Evolutionary conservation across 2,797 vertebrate species (phyloP), one percentile per base, ranked within the genome.

Genomic region (Oophaga sylvatica): DNA sequence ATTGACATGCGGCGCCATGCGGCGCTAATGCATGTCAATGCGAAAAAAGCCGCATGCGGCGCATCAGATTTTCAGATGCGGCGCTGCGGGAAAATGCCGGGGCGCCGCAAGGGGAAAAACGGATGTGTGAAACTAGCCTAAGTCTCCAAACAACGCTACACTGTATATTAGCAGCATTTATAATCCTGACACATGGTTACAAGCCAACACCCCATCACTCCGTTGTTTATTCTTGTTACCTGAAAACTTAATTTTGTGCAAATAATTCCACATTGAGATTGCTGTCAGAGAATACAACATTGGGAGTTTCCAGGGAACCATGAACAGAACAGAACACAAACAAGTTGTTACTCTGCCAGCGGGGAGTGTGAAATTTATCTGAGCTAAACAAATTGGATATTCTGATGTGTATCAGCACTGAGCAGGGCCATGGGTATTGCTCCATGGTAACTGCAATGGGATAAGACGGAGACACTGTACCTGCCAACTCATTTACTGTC

Each of bases 221-320:
- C 81, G 31, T 45, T 22, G 17, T 57, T 71, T 84, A 70, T 41
- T 83, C 45, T 71, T 83, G 16, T 78, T 83, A 71, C 31, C 22
- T 17, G 17, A 48, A 82, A 83, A 70, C 31, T 0, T 70, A 31
- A 62, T 68, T 3, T 83, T 81, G 2, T 0, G 0, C 29, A 71
- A 87, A 78, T 31, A 80, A 73, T 70, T 67, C 0, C 0, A 79
- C 86, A 82, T 22, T 6, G 11, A 76, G 77, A 84, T 56, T 88
- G 62, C 73, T 73, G 0, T 60, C 90, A 78, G 62, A 29, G 88
- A 84, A 88, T 90, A 67, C 19, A 65, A 57, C 48, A 89, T 83
- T 86, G n/a, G 77, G 17, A 31, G 85, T 88, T 89, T 91, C 87
- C 85, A 53, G 63, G 87, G 76, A 81, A 19, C 60, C 45, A 82